Evolutionary conservation across 2,797 vertebrate species (phyloP).

Genomic region (Halcyon chelicuti): DNA sequence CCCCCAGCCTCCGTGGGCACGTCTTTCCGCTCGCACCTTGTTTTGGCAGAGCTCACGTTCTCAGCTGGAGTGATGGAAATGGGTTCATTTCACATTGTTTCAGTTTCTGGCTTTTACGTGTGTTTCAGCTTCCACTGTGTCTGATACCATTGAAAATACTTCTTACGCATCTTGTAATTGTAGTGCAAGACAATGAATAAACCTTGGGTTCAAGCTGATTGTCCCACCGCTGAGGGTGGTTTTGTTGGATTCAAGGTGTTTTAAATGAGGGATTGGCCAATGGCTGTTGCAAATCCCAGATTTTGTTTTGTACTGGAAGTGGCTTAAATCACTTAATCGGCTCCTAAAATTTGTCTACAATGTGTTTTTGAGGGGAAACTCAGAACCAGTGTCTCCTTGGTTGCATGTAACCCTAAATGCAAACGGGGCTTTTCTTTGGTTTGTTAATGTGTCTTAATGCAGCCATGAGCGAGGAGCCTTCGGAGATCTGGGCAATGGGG

Average conservation of each 20-base stretch:
- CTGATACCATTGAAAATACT: not conserved
- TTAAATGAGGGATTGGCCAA: not conserved
- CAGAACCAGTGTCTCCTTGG: not conserved
- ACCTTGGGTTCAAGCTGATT: not conserved
- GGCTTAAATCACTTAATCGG: constrained; percentile 1
- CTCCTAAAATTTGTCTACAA: not conserved
- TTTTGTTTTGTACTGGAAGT: not conserved
- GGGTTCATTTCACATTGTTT: not conserved
- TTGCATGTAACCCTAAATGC: not conserved
- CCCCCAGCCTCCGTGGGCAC: rapidly evolving
- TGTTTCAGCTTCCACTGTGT: not conserved
- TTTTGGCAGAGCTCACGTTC: rapidly evolving
- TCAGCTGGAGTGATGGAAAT: not conserved
- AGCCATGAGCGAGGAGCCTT: rapidly evolving
- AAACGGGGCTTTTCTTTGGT: not conserved
- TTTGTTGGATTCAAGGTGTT: not conserved
- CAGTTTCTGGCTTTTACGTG: rapidly evolving
- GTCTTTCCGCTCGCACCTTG: rapidly evolving
- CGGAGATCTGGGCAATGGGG: not conserved
- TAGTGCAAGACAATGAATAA: not conserved
- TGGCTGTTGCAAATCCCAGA: not conserved
- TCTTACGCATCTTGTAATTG: not conserved
- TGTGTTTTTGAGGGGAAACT: constrained; percentile 37
- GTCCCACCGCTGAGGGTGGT: not conserved
- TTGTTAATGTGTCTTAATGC: not conserved